A percentile compares a stretch with the other conserved stretches of the same genome.
Evolutionary conservation across 1,140 invertebrate species (phyloP).

Genomic region (Lordiphosa stackelbergi): DNA sequence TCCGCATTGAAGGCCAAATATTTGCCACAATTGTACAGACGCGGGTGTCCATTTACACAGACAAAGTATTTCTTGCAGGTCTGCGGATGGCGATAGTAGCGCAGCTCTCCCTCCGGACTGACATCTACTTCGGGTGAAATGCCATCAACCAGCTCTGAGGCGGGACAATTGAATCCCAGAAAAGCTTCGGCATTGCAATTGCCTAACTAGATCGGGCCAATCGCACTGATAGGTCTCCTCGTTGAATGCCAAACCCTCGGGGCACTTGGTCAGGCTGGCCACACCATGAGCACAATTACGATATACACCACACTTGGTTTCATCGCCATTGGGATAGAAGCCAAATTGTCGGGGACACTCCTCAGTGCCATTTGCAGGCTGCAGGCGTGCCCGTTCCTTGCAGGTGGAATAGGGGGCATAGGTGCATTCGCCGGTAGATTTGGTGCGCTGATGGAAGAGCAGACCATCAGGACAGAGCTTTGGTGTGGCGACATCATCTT

Average conservation of each 20-base stretch:
- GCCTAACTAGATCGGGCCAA: slow-evolving; percentile 89
- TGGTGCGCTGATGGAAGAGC: slow-evolving; percentile 87
- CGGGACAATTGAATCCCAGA: slow-evolving; percentile 84
- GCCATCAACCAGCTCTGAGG: slow-evolving; percentile 43
- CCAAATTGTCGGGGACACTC: slow-evolving; percentile 92
- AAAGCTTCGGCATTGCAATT: slow-evolving; percentile 87
- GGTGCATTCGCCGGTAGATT: slow-evolving; percentile 86
- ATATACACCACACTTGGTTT: slow-evolving; percentile 87
- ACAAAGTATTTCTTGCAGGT: slow-evolving; percentile 91
- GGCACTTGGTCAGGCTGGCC: slow-evolving; percentile 80
- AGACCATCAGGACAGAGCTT: slow-evolving; percentile 91
- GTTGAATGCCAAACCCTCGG: slow-evolving; percentile 91
- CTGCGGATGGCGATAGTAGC: slow-evolving; percentile 79
- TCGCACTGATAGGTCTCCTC: slow-evolving; percentile 87
- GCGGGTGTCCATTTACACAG: slow-evolving; percentile 86
- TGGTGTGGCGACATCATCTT: slow-evolving; percentile 84
- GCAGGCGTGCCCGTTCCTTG: slow-evolving; percentile 83
- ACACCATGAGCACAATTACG: slow-evolving; percentile 89
- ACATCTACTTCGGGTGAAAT: slow-evolving; percentile 77
- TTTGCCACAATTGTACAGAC: slow-evolving; percentile 72
- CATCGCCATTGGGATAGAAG: slow-evolving; percentile 85
- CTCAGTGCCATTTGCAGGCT: slow-evolving; percentile 80
- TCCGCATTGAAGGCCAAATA: slow-evolving; percentile 70
- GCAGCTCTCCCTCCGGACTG: slow-evolving; percentile 78
- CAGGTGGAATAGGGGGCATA: slow-evolving; percentile 89